Base-by-base conservation (phyloP, 2,797 vertebrate genomes). In the Danionella dracula region DNA sequence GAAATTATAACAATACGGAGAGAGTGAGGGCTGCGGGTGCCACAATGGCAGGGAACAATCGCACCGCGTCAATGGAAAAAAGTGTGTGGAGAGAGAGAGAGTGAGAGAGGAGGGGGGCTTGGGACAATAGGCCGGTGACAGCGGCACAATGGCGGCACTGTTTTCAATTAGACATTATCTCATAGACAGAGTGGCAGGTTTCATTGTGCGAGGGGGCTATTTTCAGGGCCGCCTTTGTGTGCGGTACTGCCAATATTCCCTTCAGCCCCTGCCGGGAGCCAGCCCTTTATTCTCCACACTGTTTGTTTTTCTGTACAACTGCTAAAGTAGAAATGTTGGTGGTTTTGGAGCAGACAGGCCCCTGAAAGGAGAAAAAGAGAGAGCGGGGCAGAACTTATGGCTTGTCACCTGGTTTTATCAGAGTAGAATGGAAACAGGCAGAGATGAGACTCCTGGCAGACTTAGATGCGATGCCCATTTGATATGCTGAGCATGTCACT, bases 101-200 rank as follows among this genome's bases (percentile, higher is more conserved):
- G 81, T 79, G 78, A 79, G 79, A 73, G 75, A 72, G 66, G 20
- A 19, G 74, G 80, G 79, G 78, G 78, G 80, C 83, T 55, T 73
- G 89, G 93, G 98, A 95, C 97, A 98, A 97, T 85, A 93, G 89
- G 89, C 92, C 88, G 94, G 92, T 98, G 96, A 97, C 96, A 97
- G 94, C 90, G 90, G 89, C 88, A 98, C 95, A 98, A 98, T 97
- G 91, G 88, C 88, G 81, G 90, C 91, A 89, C 88, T 97, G 94
- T 98, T 95, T 93, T 92, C 90, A 86, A 92, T 95, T 92, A 98
- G 95, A 98, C 95, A 94, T 95, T 98, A 98, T 98, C 95, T 98
- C 94, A 98, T 95, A 94, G 93, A 93, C 93, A 90, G 93, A 93
- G 91, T 97, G 94, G 93, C 94, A 95, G 94, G 92, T 94, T 88